Evolutionary conservation across 30 jellyfish, hydroid and myxozoan genomes (phyloP), one percentile per base, ranked within the genome.

Genomic region (Aurelia sp.): DNA sequence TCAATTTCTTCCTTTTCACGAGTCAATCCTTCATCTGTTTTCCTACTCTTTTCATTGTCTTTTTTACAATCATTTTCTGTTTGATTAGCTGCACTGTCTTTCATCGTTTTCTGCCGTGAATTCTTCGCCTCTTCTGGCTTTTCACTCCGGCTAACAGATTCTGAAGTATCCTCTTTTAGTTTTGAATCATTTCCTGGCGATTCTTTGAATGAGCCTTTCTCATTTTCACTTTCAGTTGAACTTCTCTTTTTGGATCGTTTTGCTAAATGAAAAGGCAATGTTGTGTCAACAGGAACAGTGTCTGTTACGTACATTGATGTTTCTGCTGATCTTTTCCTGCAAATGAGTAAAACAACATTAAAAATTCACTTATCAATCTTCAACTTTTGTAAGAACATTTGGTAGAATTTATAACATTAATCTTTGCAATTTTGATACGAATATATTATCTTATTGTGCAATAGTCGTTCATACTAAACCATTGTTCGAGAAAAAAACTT

Each of bases 261-360:
- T 12, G 91, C 63, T 23, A 68, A 21, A 48, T 81, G 91, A 60
- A 81, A 51, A 11, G 91, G 77, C 41, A 62, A 55, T 16, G 91
- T 30, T 19, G 13, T 57, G 47, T 68, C 91, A 10, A 19, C 20
- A 6, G 83, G 82, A 18, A 81, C 83, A 11, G 86, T 82, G 63
- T 82, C 92, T 20, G 92, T 60, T 17, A 82, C 50, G 69, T 82
- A 82, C 92, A 82, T 82, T 11, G 92, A 82, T 0, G 92, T 82
- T 19, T 82, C 92, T 4, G 80, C 47, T 51, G 85, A 70, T 35
- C 92, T 59, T 40, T 82, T 82, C 80, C 92, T 82, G 44, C 19
- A 79, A 79, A 44, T 6, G 4, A 73, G 27, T 11, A n/a, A 69
- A 35, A 1, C 16, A 27, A 13, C 13, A 44, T 0, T 37, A 64